Conservation (phyloP, 92 coral and sea anemone species). For the Zoanthus solanderi region DNA sequence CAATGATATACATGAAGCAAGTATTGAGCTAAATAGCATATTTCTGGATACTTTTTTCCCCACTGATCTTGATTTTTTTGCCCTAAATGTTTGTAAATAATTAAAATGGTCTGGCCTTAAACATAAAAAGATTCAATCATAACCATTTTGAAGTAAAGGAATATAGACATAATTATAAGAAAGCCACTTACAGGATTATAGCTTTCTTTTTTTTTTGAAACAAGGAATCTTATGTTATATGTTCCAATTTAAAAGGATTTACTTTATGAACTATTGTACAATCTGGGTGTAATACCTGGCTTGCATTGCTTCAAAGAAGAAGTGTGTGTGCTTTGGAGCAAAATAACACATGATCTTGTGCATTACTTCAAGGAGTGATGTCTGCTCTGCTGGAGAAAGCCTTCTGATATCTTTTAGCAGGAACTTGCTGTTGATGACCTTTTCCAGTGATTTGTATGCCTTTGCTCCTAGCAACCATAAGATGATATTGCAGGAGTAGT, state of each 20-base stretch:
- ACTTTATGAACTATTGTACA: neutral
- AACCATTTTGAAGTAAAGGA: neutral
- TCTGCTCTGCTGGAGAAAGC: conserved; percentile 36
- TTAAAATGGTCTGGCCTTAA: neutral
- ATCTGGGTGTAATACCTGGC: neutral
- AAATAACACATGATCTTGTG: conserved; percentile 36
- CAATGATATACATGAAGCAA: neutral
- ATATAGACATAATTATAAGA: neutral
- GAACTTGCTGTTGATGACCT: neutral
- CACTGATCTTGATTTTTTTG: neutral
- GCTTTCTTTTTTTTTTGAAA: neutral
- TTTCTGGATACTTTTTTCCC: neutral
- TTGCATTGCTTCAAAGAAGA: conserved; percentile 38
- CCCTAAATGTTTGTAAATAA: neutral
- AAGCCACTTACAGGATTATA: neutral
- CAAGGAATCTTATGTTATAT: neutral
- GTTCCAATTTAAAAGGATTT: neutral
- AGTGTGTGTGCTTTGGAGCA: conserved; percentile 25
- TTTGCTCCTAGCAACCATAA: neutral
- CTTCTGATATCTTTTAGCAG: conserved; percentile 7
- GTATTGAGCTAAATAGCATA: neutral
- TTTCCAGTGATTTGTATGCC: conserved; percentile 28
- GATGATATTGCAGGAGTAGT: neutral
- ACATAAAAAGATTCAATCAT: neutral
- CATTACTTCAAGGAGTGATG: conserved; percentile 11